Conservation (phyloP, 1,140 invertebrate species). For the Hylaeus volcanicus region DNA sequence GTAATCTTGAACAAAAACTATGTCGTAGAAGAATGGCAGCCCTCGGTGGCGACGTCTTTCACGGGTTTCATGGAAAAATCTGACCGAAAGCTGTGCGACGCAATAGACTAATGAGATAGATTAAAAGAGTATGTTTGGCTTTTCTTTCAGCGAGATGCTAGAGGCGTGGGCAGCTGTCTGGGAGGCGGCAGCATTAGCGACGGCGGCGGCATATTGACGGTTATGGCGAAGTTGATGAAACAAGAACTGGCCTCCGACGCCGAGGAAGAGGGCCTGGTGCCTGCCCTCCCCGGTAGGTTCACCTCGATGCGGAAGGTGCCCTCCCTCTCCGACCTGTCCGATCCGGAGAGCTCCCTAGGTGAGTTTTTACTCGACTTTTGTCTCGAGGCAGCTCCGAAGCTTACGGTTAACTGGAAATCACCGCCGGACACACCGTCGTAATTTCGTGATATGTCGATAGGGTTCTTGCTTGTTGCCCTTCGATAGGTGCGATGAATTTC, state of each 20-base stretch:
- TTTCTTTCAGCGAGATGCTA: constrained; percentile 73
- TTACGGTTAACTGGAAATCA: constrained; percentile 9
- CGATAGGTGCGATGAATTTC: background rate
- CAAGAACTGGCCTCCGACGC: constrained; percentile 79
- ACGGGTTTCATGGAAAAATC: background rate
- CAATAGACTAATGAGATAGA: background rate
- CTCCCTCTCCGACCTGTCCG: constrained; percentile 90
- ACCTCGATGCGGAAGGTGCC: constrained; percentile 90
- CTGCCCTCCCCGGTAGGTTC: constrained; percentile 72
- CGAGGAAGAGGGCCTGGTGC: constrained; percentile 78
- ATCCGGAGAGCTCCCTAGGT: constrained; percentile 91
- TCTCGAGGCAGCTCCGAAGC: no score
- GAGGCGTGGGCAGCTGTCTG: constrained; percentile 70
- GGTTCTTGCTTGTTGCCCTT: background rate
- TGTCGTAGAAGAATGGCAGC: no score
- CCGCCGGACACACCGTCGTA: background rate
- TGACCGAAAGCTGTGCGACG: background rate
- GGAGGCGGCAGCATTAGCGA: constrained; percentile 70
- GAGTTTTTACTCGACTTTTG: constrained; percentile 78
- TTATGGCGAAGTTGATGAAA: constrained; percentile 80
- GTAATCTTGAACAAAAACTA: no score
- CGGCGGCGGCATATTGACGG: constrained; percentile 74
- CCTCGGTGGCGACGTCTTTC: no score
- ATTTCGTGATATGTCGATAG: background rate
- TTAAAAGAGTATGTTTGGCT: constrained; percentile 35